phyloP scores from a whole-genome alignment of 35 echinoderm and acorn worm genomes.

The Ophioderma brevispina region DNA sequence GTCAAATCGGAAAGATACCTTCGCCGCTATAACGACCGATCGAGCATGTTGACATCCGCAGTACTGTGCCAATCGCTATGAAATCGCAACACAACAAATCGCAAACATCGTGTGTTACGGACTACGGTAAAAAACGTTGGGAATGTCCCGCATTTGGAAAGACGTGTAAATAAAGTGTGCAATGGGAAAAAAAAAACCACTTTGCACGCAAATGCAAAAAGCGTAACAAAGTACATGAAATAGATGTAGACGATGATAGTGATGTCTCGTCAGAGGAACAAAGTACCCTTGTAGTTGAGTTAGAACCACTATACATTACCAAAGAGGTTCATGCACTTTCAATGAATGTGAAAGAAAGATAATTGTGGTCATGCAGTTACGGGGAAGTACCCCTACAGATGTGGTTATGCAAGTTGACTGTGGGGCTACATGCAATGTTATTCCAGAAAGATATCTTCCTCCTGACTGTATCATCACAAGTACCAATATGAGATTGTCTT shows the following conservation, averaged over 20 bases:
- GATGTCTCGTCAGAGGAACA: neutral
- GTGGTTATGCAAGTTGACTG: neutral
- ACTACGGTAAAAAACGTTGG: too few species aligned
- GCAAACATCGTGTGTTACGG: too few species aligned
- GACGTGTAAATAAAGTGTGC: slow-evolving; percentile 30
- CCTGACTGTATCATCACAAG: neutral
- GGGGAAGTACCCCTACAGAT: neutral
- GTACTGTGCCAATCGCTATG: too few species aligned
- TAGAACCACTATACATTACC: neutral
- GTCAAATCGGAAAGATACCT: too few species aligned
- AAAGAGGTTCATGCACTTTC: neutral
- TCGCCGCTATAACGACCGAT: too few species aligned
- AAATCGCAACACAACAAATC: too few species aligned
- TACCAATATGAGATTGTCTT: neutral
- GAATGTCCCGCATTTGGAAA: slow-evolving; percentile 48
- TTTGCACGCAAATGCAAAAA: slow-evolving; percentile 32
- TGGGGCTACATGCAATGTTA: neutral
- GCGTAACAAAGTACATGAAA: neutral
- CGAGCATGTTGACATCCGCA: too few species aligned
- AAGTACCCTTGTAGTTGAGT: neutral
- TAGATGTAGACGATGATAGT: neutral
- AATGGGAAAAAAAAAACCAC: slow-evolving; percentile 29
- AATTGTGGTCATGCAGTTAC: neutral
- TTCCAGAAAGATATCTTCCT: neutral
- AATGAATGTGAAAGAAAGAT: neutral